Evolutionary conservation across 2,113 vertebrate genomes (phyloP).

Genomic region (Phylloscopus whistleri): DNA sequence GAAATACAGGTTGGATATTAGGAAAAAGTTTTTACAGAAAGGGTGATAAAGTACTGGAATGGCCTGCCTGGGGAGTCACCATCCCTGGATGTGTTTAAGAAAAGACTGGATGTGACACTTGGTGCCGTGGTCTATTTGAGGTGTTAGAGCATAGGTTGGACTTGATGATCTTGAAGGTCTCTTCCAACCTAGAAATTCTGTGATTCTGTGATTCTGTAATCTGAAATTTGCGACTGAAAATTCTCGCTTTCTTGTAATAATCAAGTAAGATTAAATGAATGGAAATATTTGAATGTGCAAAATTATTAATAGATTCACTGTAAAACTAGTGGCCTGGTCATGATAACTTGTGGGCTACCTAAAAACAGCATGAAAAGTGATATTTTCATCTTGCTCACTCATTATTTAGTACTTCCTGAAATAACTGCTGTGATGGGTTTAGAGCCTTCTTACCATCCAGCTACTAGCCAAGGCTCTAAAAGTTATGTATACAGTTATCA

Average conservation of each 20-base stretch:
- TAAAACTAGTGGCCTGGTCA: neutral
- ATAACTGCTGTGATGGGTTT: neutral
- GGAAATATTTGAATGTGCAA: neutral
- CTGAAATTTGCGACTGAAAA: neutral
- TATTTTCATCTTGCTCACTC: neutral
- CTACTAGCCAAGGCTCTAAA: neutral
- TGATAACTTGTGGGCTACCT: neutral
- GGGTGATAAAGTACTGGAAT: too few species aligned
- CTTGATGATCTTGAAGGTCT: too few species aligned
- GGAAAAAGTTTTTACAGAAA: too few species aligned
- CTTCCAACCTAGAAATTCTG: too few species aligned
- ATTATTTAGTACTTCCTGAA: neutral
- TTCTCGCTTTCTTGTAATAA: neutral
- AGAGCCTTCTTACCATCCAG: neutral
- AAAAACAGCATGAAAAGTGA: neutral
- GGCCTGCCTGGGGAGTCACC: too few species aligned
- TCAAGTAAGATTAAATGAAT: neutral
- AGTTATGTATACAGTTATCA: neutral
- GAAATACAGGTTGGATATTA: too few species aligned
- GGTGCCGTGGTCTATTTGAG: too few species aligned
- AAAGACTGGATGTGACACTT: too few species aligned
- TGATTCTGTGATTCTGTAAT: neutral
- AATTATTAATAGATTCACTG: neutral
- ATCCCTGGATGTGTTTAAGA: too few species aligned
- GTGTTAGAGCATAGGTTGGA: too few species aligned